Evolutionary conservation across 2,797 vertebrate species (phyloP), one percentile per base, ranked within the genome.

Genomic region (Apogon hyalosoma): DNA sequence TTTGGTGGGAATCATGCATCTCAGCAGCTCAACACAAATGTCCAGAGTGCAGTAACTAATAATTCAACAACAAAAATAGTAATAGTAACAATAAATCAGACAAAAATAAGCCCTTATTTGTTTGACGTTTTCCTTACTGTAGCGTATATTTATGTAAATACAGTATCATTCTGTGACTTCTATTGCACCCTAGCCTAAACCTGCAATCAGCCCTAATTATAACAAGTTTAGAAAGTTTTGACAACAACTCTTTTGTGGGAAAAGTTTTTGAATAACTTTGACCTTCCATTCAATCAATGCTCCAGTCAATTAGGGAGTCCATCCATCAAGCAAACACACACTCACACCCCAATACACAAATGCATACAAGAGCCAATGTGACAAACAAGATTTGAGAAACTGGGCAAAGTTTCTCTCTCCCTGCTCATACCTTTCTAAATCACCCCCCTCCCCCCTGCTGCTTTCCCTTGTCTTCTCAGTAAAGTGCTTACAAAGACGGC

Each of bases 401-500:
- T 6, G 0, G 36, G 3, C 9, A 67, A 66, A 73, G 47, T 12
- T 31, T 56, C 18, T 64, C 41, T 55, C 56, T 49, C 40, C 15
- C 56, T 63, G 38, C 64, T 52, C 45, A 28, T 59, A 46, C 71
- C 71, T 74, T 68, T 69, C 57, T 21, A 58, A 65, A 73, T 53
- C 36, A 24, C 62, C 52, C 14, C 51, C n/a, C 19, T 13, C 16
- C 11, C 11, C 47, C 63, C 36, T 7, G 36, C 75, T 65, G 58
- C 63, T 66, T 49, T 64, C 57, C 28, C 64, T 75, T 79, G 77
- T 77, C 69, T 85, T 75, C 72, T 75, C 56, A 70, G 77, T 58
- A 89, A 88, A 87, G 70, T 86, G 88, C 86, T 89, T 88, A 85
- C 89, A 91, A 86, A 91, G 86, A 80, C 28, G 2, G 59, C 72